Percentiles rank a stretch among this genome's conserved stretches.
Conservation (phyloP, 2,797 vertebrate genomes). For the Hippopotamyrus pictus region DNA sequence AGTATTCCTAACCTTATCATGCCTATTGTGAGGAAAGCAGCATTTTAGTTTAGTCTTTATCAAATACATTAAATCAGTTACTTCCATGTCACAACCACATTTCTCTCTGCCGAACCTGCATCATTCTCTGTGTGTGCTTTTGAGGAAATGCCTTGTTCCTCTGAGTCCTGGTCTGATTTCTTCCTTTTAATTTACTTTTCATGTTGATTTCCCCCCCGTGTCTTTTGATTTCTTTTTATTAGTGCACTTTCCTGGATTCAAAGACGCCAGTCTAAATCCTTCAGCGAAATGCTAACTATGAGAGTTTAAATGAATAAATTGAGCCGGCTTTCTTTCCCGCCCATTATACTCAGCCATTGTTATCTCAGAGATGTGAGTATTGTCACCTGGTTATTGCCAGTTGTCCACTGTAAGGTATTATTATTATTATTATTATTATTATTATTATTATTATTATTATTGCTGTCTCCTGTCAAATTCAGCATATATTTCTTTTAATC, state of each 20-base stretch:
- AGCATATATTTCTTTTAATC: background rate
- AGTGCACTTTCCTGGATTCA: background rate
- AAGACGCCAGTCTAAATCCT: background rate
- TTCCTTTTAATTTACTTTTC: conserved; percentile 24
- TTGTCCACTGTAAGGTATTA: background rate
- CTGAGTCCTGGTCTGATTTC: conserved; percentile 23
- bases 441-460: background rate
- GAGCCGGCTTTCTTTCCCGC: background rate
- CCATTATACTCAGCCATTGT: background rate
- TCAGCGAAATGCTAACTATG: background rate
- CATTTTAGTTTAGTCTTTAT: background rate
- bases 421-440: background rate
- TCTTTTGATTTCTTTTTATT: conserved; percentile 18
- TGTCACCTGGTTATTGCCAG: background rate
- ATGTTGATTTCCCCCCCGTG: conserved; percentile 16
- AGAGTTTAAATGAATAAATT: background rate
- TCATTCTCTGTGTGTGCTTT: conserved; percentile 2
- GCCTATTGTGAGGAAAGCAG: background rate
- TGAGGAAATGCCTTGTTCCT: conserved; percentile 26
- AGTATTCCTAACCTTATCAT: too few relatives aligned
- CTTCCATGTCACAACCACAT: background rate
- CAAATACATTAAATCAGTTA: background rate
- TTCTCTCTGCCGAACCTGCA: background rate
- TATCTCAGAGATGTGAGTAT: background rate
- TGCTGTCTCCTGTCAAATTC: background rate